A percentile compares a stretch with the other conserved stretches of the same genome.
Conservation (phyloP, 2,888 invertebrate species). For the Nemotelus nigrinus region DNA sequence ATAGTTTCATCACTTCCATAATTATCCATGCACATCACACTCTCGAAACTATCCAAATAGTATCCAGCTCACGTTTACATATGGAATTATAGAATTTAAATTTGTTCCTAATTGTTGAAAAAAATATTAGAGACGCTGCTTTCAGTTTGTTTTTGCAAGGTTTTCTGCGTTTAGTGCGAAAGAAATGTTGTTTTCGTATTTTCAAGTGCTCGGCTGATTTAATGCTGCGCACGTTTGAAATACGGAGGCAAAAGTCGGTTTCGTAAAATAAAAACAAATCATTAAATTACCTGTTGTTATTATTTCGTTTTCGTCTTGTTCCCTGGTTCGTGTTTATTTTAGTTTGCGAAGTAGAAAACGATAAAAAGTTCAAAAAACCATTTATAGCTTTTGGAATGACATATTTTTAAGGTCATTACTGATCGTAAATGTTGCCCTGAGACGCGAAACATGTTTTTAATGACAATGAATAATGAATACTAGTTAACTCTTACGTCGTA, state of each 20-base stretch:
- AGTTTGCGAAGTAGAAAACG: conserved; percentile 19
- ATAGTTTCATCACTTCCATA: too few species aligned
- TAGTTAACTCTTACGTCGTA: neutral
- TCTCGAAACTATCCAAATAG: neutral
- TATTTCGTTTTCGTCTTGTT: conserved; percentile 14
- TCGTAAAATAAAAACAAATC: conserved; percentile 23
- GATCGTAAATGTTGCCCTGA: conserved; percentile 32
- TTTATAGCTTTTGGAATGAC: conserved; percentile 29
- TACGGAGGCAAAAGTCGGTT: neutral
- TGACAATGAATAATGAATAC: conserved; percentile 1
- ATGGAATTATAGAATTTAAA: conserved; percentile 30
- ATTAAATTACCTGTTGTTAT: neutral
- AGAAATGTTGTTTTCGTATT: conserved; percentile 10
- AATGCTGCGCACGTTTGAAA: conserved; percentile 31
- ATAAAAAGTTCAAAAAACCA: conserved; percentile 39
- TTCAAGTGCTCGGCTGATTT: neutral
- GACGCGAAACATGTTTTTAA: conserved; percentile 26
- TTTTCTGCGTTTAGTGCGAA: conserved; percentile 2
- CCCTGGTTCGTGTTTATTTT: neutral
- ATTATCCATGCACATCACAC: neutral
- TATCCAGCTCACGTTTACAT: conserved; percentile 29
- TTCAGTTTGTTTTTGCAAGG: neutral
- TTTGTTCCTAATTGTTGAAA: conserved; percentile 32
- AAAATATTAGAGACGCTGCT: neutral
- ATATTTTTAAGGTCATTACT: conserved; percentile 41